These are phyloP conservation scores for Linnaemya tessellans DNA, from an alignment of 2,888 invertebrate genomes.

Conservation along the genomic window DNA sequence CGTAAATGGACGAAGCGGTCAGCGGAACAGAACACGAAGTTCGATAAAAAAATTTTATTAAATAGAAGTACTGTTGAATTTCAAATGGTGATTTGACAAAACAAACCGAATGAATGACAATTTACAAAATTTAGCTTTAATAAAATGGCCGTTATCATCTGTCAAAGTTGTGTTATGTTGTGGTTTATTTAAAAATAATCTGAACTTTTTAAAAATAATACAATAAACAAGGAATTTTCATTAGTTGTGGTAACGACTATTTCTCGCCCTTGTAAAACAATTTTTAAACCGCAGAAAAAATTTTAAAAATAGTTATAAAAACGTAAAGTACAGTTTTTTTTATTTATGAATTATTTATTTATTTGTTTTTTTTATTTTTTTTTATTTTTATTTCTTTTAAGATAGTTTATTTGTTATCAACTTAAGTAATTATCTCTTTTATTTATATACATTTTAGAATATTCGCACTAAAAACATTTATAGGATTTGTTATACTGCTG, in stretches of 20 bases:
- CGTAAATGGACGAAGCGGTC: no score
- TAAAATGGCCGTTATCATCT: no score
- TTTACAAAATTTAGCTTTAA: no score
- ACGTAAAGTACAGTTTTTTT: background rate
- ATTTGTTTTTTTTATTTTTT: no score
- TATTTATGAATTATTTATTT: background rate
- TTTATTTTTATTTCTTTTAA: background rate
- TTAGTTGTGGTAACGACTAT: background rate
- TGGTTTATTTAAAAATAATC: background rate
- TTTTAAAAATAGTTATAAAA: background rate
- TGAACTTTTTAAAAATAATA: background rate
- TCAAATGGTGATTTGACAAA: no score
- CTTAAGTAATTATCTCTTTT: constrained; percentile 44
- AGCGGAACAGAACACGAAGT: no score
- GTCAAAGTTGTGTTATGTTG: background rate
- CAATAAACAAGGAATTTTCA: background rate
- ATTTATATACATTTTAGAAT: constrained; percentile 27
- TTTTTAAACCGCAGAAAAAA: constrained; percentile 14
- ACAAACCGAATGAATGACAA: no score
- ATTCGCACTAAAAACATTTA: constrained; percentile 22
- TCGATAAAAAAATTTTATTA: no score
- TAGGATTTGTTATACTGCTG: background rate
- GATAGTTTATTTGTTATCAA: constrained; percentile 28
- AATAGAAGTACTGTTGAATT: no score
- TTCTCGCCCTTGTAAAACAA: background rate